These are phyloP conservation scores for Alloscopus bannaensis DNA, from an alignment of 2,888 invertebrate species.

Conservation along the genomic window DNA sequence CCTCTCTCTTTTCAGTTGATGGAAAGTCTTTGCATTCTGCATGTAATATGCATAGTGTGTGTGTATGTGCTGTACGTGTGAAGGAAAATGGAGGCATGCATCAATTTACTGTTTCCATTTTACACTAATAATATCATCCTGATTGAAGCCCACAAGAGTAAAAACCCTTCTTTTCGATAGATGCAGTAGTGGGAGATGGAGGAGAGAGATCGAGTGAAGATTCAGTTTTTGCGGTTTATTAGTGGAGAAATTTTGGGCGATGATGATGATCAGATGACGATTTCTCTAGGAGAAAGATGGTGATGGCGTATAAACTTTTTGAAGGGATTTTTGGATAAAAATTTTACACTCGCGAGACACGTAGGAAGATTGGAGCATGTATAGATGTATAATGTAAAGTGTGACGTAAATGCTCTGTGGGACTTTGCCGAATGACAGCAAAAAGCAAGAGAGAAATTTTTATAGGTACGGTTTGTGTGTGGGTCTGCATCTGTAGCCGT, in stretches of 20 bases:
- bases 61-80: background rate
- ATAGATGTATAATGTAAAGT: background rate
- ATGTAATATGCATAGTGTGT: background rate
- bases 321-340: slow-evolving; percentile 53
- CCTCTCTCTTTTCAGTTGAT: slow-evolving; percentile 10
- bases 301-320: slow-evolving; percentile 42
- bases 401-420: slow-evolving; percentile 30
- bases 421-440: slow-evolving; percentile 43
- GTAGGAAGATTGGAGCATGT: background rate
- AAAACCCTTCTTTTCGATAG: slow-evolving; percentile 9
- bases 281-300: no score
- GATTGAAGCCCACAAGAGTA: slow-evolving; percentile 44
- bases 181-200: no score
- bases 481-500: background rate
- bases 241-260: slow-evolving; percentile 48
- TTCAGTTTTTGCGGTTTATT: slow-evolving; percentile 56
- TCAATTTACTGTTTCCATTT: slow-evolving; percentile 56
- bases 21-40: slow-evolving; percentile 8
- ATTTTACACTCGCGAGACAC: no score
- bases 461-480: background rate
- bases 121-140: slow-evolving; percentile 53
- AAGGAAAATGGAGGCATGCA: slow-evolving; percentile 29
- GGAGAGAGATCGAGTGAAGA: background rate
- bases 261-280: slow-evolving; percentile 35
- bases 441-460: slow-evolving; percentile 13